Conservation (phyloP, 35 echinoderm and acorn worm genomes). For the Heliocidaris erythrogramma region DNA sequence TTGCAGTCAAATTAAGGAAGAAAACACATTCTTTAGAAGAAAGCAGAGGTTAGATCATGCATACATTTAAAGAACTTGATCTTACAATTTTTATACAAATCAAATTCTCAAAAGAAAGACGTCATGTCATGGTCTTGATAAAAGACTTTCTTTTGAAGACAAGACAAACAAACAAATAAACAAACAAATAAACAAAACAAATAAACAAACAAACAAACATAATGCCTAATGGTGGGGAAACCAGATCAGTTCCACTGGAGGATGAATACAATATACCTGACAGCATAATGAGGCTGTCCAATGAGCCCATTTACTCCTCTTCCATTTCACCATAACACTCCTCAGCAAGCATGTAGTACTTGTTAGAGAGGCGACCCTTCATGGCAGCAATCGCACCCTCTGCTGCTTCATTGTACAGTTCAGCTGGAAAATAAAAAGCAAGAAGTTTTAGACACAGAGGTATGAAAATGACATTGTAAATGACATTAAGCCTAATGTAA, state of each 20-base stretch:
- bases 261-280: constrained; percentile 23
- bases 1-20: background rate
- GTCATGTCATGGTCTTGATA: too few relatives aligned
- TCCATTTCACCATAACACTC: constrained; percentile 93
- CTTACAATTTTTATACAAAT: background rate
- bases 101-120: background rate
- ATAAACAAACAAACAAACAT: background rate
- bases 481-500: too few relatives aligned
- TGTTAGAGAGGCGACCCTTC: constrained; percentile 95
- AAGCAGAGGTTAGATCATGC: background rate
- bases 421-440: constrained; percentile 60
- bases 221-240: background rate
- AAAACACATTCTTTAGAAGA: background rate
- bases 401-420: constrained; percentile 95
- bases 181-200: too few relatives aligned
- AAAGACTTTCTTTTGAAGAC: background rate
- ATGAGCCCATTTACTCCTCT: constrained; percentile 65
- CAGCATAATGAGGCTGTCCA: background rate
- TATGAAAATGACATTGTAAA: too few relatives aligned
- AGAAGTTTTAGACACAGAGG: too few relatives aligned
- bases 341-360: constrained; percentile 98
- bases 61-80: background rate
- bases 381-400: constrained; percentile 84
- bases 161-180: background rate
- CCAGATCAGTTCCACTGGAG: background rate